Base-by-base conservation (phyloP, 1,140 invertebrate species). In the Chelonus insularis region DNA sequence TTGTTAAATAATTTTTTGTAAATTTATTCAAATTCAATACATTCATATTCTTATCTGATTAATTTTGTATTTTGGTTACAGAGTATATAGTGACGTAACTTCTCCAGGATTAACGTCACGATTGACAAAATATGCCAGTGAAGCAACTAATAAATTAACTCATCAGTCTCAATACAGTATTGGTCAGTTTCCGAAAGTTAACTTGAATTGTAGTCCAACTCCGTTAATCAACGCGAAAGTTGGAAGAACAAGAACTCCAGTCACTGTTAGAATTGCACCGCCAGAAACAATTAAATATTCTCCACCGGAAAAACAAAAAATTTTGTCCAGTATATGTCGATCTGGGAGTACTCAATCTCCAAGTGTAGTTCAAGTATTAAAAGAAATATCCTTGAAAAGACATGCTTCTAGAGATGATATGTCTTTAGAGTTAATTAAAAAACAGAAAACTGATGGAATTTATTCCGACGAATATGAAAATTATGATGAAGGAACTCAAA, bases 151-250 rank as follows among this genome's bases (percentile, higher is more conserved):
- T 20, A 81, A 72, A 58, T 65, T 81, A 41, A 76, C 67, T 4
- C 75, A 76, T 66, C 78, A 80, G 16, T 69, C 76, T 4, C 77
- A 78, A 12, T 82, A 82, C 48, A 66, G 69, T 6, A 60, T 71
- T 5, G 79, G 79, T 1, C 79, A 82, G 36, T 81, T 80, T 72
- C 80, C 79, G 16, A 76, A 74, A 64, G 72, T 80, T 11, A 80
- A 81, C 69, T 64, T 82, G 4, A 61, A 77, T 41, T 72, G 73
- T 5, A 77, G 63, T 68, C 73, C 77, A n/a, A 64, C 64, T 11
- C 80, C 80, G n/a, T 4, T 79, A 16, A 62, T 82, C 29, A 78
- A 72, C 51, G 55, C 71, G 1, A 79, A 73, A 56, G 55, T 55
- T 12, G 66, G 57, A 7, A 81, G 74, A 52, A 50, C 68, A 9